These are phyloP conservation scores for Scelioninae gen. 2 DNA, from an alignment of 2,888 invertebrate species.

Conservation along the genomic window DNA sequence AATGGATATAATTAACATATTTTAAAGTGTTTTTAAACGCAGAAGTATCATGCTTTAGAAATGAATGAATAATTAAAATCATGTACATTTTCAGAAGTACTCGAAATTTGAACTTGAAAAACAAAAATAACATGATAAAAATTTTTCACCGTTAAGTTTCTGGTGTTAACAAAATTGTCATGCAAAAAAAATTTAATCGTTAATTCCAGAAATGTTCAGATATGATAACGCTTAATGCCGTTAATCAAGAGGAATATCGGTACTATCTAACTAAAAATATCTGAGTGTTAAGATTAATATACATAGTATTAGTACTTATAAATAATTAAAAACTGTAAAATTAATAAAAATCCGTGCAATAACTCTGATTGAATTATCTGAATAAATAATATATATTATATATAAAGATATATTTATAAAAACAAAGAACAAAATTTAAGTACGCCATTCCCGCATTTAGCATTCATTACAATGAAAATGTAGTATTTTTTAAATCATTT, in stretches of 20 bases:
- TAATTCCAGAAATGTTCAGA: slow-evolving; percentile 11
- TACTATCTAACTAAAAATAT: slow-evolving; percentile 6
- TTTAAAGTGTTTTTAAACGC: no score
- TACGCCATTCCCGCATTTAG: slow-evolving; percentile 20
- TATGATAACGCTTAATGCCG: slow-evolving; percentile 16
- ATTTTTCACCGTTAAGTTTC: neutral
- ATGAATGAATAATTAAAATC: no score
- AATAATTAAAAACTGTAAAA: slow-evolving; percentile 1
- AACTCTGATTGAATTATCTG: slow-evolving; percentile 21
- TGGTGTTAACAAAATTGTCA: slow-evolving; percentile 12
- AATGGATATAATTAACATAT: no score
- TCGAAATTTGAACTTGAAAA: no score
- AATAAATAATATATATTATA: neutral
- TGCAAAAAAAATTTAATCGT: neutral
- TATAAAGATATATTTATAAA: slow-evolving; percentile 1
- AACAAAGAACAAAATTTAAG: neutral
- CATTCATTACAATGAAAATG: neutral
- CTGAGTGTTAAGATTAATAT: slow-evolving; percentile 12
- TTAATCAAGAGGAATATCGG: slow-evolving; percentile 6
- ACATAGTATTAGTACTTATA: slow-evolving; percentile 20
- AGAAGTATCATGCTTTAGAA: no score
- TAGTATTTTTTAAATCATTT: neutral
- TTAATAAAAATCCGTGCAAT: slow-evolving; percentile 19
- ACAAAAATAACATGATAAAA: neutral
- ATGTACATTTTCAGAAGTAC: no score